Evolutionary conservation across 2,888 invertebrate species (phyloP), one percentile per base, ranked within the genome.

Genomic region (Aradus depressus): DNA sequence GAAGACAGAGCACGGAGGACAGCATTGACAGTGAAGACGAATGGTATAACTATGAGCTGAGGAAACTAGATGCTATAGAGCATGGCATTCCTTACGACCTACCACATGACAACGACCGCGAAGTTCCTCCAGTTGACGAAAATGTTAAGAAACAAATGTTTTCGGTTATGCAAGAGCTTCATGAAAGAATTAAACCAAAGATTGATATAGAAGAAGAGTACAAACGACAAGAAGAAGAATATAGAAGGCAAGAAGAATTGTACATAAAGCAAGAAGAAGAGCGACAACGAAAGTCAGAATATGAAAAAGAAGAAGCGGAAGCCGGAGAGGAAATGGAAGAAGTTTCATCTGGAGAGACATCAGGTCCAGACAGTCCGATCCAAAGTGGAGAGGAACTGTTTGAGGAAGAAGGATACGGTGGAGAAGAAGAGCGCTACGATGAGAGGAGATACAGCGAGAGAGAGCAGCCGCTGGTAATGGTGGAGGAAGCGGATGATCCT

Each of bases 11-110:
- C 63, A 90, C 90, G 0, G 91, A 91, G 70, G 90, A 90, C 61
- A 88, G 88, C 62, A 90, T 91, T 51, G 91, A 91, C 66, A 88
- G 87, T 22, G 91, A 91, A 68, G 91, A 91, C 64, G 90, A 91
- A 66, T 91, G 90, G 83, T 91, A 89, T 63, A 86, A 87, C 62
- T 89, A 91, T 65, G 90, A 91, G 65, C 67, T 90, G 51, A 72
- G 86, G 50, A 88, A 90, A 67, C 68, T 91, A 28, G 88, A 91
- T 68, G 86, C 89, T 68, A 75, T 90, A 68, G 90, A 90, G 66
- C 82, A 81, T 58, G 78, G 80, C 2, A 82, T 84, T 61, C 64
- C 79, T 12, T 47, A 23, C 28, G 70, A 74, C 4, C 78, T 79
- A 64, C 77, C 76, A 58, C 74, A 76, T 3, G 62, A 58, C 42